Evolutionary conservation across 1,140 invertebrate species (phyloP), one percentile per base, ranked within the genome.

Genomic region (Globodera rostochiensis): DNA sequence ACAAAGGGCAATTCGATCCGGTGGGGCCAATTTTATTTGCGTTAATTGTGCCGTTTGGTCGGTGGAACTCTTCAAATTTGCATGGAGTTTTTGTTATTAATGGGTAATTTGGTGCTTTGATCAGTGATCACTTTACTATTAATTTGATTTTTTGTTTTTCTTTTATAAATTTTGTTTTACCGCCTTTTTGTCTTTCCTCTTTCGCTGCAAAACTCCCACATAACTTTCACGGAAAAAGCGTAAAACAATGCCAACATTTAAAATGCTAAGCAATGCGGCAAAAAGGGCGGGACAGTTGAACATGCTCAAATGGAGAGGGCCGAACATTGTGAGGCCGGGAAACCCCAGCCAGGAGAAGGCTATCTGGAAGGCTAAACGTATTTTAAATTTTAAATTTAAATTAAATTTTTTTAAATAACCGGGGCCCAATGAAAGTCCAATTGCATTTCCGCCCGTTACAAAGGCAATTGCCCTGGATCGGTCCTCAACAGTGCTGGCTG

Each of bases 391-490:
- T 45, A 45, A 3, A 19, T 36, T 45, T 25, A 49, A 71, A 11
- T 19, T 36, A 0, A 71, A 45, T 45, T 71, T 36, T 71, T 21
- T 15, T 4, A 45, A 47, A 25, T 71, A 13, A 53, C 47, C 81
- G 19, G 83, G 83, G 11, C 83, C 83, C 49, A 73, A 9, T 9
- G 78, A 75, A 25, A 83, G 80, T 21, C 83, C 83, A 64, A 84
- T 78, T 15, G 83, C 83, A 9, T 79, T 64, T 19, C 84, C 84
- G 21, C 83, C 83, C 2, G 80, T 84, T 9, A 84, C 70, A 46
- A 73, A 84, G 2, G 83, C 83, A 13, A 82, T 83, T 6, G 84
- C 80, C 74, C 84, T 74, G 7, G 84, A 83, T 11, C 83, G 4
- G 36, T 84, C 83, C 4, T 57, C 73, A 21, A 25, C 53, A 11